Conservation (phyloP, 2,113 vertebrate species). For the Anthoscopus minutus region DNA sequence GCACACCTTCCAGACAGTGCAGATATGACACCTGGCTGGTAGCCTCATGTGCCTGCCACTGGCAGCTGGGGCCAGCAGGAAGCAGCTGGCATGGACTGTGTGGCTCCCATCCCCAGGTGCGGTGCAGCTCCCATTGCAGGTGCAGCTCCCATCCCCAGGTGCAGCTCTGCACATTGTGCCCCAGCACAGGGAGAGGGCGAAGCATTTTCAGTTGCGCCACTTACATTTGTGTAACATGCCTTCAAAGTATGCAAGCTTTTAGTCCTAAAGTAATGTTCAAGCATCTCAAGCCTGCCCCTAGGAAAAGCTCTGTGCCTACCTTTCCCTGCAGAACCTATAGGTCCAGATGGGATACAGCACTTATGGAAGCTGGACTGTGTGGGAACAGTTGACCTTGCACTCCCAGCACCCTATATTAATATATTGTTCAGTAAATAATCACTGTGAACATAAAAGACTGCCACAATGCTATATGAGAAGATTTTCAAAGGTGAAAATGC, state of each 20-base stretch:
- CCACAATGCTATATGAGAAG: not conserved
- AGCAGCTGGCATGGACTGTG: not conserved
- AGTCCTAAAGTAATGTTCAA: not conserved
- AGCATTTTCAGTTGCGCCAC: not conserved
- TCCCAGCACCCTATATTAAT: not conserved
- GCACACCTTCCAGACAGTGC: not conserved
- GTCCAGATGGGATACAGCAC: not conserved
- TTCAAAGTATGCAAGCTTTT: not conserved
- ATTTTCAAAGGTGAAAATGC: not conserved
- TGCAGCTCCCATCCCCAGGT: not conserved
- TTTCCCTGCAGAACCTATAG: not conserved
- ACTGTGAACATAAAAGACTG: not conserved
- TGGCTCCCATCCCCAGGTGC: not conserved
- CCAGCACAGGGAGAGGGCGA: not conserved
- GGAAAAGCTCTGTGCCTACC: not conserved
- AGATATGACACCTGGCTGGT: not conserved
- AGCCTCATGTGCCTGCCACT: not conserved
- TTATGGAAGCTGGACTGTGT: fast-evolving
- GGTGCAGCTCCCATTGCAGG: not conserved
- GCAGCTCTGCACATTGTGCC: not conserved
- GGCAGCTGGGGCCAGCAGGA: not conserved
- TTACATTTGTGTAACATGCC: not conserved
- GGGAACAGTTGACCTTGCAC: not conserved
- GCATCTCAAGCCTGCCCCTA: not conserved
- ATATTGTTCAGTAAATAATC: not conserved